phyloP scores from a whole-genome alignment of 2,888 invertebrate species.

The Empis livida region DNA sequence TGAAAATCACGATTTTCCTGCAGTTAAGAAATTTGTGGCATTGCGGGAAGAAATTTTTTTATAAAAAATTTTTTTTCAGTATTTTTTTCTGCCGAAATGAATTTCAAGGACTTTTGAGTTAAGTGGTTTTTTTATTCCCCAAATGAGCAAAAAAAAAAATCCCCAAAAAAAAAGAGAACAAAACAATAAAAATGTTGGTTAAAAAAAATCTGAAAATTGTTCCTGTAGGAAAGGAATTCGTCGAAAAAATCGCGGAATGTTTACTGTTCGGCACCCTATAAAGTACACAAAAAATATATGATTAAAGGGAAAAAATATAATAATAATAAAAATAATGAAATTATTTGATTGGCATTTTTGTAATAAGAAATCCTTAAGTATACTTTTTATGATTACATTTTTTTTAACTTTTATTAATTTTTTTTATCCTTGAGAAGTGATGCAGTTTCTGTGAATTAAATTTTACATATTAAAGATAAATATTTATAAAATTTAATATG shows the following conservation, averaged over 20 bases:
- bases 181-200: not conserved
- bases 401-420: no score
- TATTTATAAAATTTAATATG: no score
- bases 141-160: not conserved
- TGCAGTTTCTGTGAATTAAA: no score
- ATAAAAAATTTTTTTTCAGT: no score
- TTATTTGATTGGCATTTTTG: not conserved
- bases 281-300: not conserved
- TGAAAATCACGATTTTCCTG: no score
- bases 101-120: not conserved
- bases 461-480: no score
- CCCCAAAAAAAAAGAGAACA: no score
- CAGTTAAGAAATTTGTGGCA: no score
- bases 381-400: not conserved
- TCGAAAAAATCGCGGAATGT: not conserved
- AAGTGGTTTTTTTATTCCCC: not conserved
- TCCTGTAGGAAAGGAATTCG: no score
- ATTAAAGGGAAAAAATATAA: not conserved
- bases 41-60: no score
- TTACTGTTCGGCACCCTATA: not conserved
- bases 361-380: not conserved
- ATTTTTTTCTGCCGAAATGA: not conserved
- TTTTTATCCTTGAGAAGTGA: no score
- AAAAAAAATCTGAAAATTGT: no score
- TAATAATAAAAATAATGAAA: not conserved